Base-by-base conservation (phyloP, 2,888 invertebrate genomes). In the Alloplasta piceator region DNA sequence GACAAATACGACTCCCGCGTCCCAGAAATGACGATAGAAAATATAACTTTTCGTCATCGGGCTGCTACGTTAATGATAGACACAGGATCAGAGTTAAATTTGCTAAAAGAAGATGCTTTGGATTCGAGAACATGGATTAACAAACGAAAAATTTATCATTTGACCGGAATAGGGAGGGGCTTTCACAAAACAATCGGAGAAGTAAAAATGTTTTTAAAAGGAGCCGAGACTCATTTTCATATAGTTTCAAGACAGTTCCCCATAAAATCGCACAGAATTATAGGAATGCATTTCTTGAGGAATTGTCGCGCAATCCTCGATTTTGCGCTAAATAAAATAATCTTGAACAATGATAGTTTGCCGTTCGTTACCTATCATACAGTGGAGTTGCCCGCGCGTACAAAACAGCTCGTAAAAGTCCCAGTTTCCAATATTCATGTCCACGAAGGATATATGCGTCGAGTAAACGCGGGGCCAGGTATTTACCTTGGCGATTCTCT, bases 281-380 rank as follows among this genome's bases (percentile, higher is more conserved):
- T 66, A n/a, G 55, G 74, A n/a, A 66, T 74, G 14, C 52, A 52
- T 26, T 74, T 74, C 12, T 46, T 75, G 12, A 75, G 58, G 46
- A 55, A 48, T 16, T 67, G 66, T 16, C 58, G 39, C 0, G 75
- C 75, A 3, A 58, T 46, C 9, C 43, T 75, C 3, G 50, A 55
- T 67, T 66, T 75, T 9, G 41, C 6, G 0, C 10, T 58, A 2
- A 58, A 75, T 12, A 48, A 75, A 67, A 7, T 75, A 12, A 12
- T 9, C 2, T 1, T 74, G 4, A 43, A 41, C 4, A 9, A 38
- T 10, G 48, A 58, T 10, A 36, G 10, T 6, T 12, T 71, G 7
- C 52, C 61, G n/a, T 61, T 61, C 3, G 10, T 43, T 5, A 52
- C 12, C 1, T 39, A 48, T 36, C 70, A 46, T 6, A 46, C 38